phyloP scores from a whole-genome alignment of 2,113 vertebrate genomes.

The Amblyopsis rosae region DNA sequence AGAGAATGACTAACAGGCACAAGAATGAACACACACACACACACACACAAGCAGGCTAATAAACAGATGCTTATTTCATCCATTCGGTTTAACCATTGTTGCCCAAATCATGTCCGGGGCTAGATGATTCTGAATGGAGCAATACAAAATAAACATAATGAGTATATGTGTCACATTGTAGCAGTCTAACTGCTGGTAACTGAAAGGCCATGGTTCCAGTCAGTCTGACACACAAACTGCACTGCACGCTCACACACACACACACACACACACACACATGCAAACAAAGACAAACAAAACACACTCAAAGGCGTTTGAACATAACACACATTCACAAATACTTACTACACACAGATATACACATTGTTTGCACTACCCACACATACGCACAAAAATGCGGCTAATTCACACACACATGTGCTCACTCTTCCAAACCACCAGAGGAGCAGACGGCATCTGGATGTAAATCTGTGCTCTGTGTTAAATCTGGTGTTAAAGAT shows the following conservation, averaged over 20 bases:
- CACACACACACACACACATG: background rate
- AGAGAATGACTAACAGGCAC: background rate
- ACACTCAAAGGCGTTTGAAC: no score
- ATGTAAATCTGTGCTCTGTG: slow-evolving; percentile 52
- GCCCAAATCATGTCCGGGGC: background rate
- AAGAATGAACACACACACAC: slow-evolving; percentile 30
- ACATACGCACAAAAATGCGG: no score
- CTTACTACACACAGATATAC: no score
- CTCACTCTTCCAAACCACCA: background rate
- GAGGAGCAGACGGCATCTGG: slow-evolving; percentile 45
- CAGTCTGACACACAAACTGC: background rate
- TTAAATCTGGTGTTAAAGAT: slow-evolving; percentile 55
- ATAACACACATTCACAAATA: no score
- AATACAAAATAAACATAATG: slow-evolving; percentile 35
- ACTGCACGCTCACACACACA: background rate
- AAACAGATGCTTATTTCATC: background rate
- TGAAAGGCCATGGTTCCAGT: background rate
- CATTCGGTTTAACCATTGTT: no score
- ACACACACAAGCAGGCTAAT: background rate
- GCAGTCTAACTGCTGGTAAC: background rate
- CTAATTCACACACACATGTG: background rate
- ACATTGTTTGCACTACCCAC: no score
- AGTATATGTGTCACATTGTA: slow-evolving; percentile 34
- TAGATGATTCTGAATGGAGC: slow-evolving; percentile 39
- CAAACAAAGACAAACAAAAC: no score